These are phyloP conservation scores for Bergia sp. DNA, from an alignment of 92 coral and sea anemone species.

Conservation along the genomic window DNA sequence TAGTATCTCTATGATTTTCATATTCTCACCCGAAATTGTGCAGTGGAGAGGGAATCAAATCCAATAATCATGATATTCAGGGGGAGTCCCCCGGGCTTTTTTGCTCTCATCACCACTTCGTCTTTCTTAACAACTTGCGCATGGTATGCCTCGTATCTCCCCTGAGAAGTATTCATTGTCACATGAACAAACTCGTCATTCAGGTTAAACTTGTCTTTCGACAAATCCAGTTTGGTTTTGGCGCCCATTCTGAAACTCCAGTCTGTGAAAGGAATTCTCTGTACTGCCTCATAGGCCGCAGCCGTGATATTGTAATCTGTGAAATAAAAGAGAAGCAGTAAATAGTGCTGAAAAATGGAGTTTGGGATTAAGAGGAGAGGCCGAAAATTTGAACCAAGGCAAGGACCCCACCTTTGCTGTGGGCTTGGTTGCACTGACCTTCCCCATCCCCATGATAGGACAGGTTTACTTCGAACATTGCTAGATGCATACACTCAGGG, in stretches of 20 bases:
- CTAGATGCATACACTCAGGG: too few species aligned
- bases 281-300: slow-evolving; percentile 45
- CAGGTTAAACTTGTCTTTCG: slow-evolving; percentile 47
- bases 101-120: slow-evolving; percentile 51
- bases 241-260: slow-evolving; percentile 65
- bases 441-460: too few species aligned
- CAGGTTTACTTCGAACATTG: too few species aligned
- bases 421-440: too few species aligned
- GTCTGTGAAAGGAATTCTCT: slow-evolving; percentile 69
- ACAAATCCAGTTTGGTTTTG: slow-evolving; percentile 1
- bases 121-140: slow-evolving; percentile 81
- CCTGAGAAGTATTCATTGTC: slow-evolving; percentile 60
- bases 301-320: slow-evolving; percentile 41
- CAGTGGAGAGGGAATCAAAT: slow-evolving; percentile 73
- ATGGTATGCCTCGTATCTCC: slow-evolving; percentile 76
- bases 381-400: too few species aligned
- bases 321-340: not conserved
- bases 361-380: too few species aligned
- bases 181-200: slow-evolving; percentile 84
- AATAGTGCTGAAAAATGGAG: too few species aligned
- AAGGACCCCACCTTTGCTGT: too few species aligned
- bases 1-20: not conserved
- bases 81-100: slow-evolving; percentile 64
- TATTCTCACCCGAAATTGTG: slow-evolving; percentile 34
- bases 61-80: slow-evolving; percentile 85